Evolutionary conservation across 2,888 invertebrate species (phyloP).

Genomic region (Charanyca ferruginea): DNA sequence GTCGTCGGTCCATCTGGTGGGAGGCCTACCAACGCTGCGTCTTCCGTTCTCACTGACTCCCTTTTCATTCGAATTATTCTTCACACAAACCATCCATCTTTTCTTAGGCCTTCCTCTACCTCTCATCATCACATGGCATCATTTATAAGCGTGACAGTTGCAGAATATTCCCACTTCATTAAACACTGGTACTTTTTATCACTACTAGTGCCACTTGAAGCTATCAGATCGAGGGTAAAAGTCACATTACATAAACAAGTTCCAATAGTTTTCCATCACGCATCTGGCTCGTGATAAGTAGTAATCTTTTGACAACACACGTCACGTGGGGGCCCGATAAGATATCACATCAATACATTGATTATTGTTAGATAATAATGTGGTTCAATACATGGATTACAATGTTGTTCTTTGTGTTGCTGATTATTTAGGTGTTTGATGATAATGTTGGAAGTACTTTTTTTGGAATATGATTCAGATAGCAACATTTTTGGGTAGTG

Average conservation of each 20-base stretch:
- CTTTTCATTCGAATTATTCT: too few relatives aligned
- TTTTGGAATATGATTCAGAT: slow-evolving; percentile 34
- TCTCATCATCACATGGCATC: not conserved
- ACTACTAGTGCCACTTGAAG: slow-evolving; percentile 49
- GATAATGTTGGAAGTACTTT: not conserved
- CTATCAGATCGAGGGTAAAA: slow-evolving; percentile 49
- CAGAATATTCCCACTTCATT: slow-evolving; percentile 15
- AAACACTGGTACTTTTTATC: slow-evolving; percentile 56
- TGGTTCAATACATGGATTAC: slow-evolving; percentile 28
- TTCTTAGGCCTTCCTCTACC: too few relatives aligned
- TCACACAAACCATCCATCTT: too few relatives aligned
- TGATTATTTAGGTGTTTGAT: slow-evolving; percentile 19
- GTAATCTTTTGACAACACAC: slow-evolving; percentile 26
- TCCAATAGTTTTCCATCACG: slow-evolving; percentile 56
- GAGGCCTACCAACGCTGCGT: too few relatives aligned
- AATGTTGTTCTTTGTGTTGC: slow-evolving; percentile 17
- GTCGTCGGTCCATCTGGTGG: too few relatives aligned
- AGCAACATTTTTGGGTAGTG: slow-evolving; percentile 4
- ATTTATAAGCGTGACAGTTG: not conserved
- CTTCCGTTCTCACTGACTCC: too few relatives aligned
- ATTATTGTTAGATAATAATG: slow-evolving; percentile 52
- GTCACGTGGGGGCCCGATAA: slow-evolving; percentile 46
- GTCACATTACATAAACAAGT: slow-evolving; percentile 44
- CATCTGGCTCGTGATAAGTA: slow-evolving; percentile 17
- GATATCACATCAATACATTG: slow-evolving; percentile 42